Evolutionary conservation across 1,140 invertebrate species (phyloP).

Genomic region (Callitettix versicolor): DNA sequence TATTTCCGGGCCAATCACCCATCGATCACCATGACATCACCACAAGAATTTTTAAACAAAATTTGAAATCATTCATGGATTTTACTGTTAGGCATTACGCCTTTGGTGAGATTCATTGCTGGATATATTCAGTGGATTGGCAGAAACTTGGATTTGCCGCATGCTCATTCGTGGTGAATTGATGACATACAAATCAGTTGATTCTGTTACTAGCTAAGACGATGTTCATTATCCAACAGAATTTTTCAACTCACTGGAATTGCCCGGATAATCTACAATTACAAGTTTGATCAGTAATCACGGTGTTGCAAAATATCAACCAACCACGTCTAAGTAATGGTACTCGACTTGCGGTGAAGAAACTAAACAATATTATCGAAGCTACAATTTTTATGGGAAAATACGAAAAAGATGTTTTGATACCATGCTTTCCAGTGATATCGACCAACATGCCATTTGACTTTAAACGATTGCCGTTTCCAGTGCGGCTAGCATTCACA

Average conservation of each 20-base stretch:
- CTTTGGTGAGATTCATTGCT: conserved; percentile 30
- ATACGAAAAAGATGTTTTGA: conserved; percentile 13
- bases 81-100: conserved; percentile 31
- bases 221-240: conserved; percentile 34
- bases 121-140: conserved; percentile 36
- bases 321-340: conserved; percentile 17
- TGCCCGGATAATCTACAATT: conserved; percentile 30
- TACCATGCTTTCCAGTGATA: conserved; percentile 17
- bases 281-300: conserved; percentile 29
- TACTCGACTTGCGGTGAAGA: conserved; percentile 16
- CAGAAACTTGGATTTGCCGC: conserved; percentile 35
- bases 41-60: conserved; percentile 37
- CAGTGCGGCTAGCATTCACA: too few relatives aligned
- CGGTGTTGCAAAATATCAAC: conserved; percentile 32
- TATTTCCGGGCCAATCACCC: conserved; percentile 25
- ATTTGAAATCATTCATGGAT: conserved; percentile 36
- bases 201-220: conserved; percentile 29
- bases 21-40: conserved; percentile 33
- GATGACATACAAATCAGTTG: conserved; percentile 31
- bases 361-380: conserved; percentile 11
- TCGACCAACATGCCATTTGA: conserved; percentile 16
- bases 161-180: too few relatives aligned
- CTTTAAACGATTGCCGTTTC: too few relatives aligned
- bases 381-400: conserved; percentile 13
- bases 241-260: conserved; percentile 32